A percentile compares a stretch with the other conserved stretches of the same genome.
Evolutionary conservation across 2,888 invertebrate species (phyloP).

Genomic region (Drosophila melanosoma): DNA sequence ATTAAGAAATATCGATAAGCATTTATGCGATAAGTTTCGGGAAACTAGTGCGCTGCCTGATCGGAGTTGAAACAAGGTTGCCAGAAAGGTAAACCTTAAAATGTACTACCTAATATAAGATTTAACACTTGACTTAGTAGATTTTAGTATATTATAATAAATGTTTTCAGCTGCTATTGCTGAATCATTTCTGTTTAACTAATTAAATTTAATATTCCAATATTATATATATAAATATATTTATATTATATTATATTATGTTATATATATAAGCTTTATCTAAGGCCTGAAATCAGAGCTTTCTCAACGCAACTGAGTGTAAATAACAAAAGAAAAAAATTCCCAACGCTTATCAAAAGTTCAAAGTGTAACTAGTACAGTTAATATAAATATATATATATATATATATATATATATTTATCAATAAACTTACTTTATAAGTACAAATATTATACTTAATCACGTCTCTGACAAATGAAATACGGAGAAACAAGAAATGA

Average conservation of each 20-base stretch:
- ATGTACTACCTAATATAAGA: not conserved
- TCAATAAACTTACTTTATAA: no score
- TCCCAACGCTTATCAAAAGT: fast-evolving
- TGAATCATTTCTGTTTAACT: not conserved
- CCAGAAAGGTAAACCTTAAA: not conserved
- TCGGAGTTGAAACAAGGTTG: not conserved
- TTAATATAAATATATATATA: no score
- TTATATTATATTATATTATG: no score
- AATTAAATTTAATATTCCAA: not conserved
- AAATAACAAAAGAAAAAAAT: not conserved
- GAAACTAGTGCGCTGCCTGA: not conserved
- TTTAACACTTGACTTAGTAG: not conserved
- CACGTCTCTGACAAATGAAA: not conserved
- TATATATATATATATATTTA: no score
- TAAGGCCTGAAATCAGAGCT: not conserved
- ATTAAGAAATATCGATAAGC: not conserved
- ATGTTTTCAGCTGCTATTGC: not conserved
- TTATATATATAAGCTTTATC: not conserved
- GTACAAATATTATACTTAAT: not conserved
- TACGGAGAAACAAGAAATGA: not conserved
- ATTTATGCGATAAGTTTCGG: not conserved
- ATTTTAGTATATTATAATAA: not conserved
- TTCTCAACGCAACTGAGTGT: not conserved
- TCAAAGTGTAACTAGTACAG: not conserved
- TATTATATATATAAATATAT: not conserved